A percentile compares a stretch with the other conserved stretches of the same genome.
Evolutionary conservation across 2,888 invertebrate genomes (phyloP).

Genomic region (Trichogramma dendrolimi): DNA sequence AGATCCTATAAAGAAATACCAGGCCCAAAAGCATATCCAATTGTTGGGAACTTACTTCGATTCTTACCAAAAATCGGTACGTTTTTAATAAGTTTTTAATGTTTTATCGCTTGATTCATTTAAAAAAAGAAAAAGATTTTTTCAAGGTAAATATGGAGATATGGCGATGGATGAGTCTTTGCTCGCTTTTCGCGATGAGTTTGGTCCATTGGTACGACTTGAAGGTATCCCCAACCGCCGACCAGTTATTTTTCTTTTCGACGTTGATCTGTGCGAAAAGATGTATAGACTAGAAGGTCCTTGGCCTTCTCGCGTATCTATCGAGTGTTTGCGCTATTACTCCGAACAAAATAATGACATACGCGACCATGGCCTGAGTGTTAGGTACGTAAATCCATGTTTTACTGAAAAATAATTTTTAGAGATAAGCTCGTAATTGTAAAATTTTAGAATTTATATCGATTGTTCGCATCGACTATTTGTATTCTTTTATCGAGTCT

Average conservation of each 20-base stretch:
- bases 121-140: neutral
- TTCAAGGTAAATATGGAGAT: constrained; percentile 37
- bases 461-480: neutral
- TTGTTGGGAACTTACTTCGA: constrained; percentile 49
- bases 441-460: neutral
- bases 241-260: constrained; percentile 37
- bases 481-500: neutral
- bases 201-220: constrained; percentile 53
- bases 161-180: constrained; percentile 29
- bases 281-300: constrained; percentile 53
- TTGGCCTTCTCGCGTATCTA: constrained; percentile 50
- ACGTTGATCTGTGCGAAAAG: constrained; percentile 40
- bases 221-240: constrained; percentile 44
- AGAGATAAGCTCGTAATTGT: no score
- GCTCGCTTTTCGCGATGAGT: constrained; percentile 37
- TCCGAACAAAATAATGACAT: constrained; percentile 46
- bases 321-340: constrained; percentile 49
- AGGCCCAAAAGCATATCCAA: constrained; percentile 52
- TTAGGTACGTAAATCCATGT: constrained; percentile 33
- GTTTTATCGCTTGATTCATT: no score
- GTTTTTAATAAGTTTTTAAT: neutral
- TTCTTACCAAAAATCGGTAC: constrained; percentile 41
- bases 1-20: constrained; percentile 53
- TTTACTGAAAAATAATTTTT: neutral
- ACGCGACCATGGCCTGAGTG: constrained; percentile 37